Evolutionary conservation across 1,140 invertebrate species (phyloP).

Genomic region (Harlomillsia oculata): DNA sequence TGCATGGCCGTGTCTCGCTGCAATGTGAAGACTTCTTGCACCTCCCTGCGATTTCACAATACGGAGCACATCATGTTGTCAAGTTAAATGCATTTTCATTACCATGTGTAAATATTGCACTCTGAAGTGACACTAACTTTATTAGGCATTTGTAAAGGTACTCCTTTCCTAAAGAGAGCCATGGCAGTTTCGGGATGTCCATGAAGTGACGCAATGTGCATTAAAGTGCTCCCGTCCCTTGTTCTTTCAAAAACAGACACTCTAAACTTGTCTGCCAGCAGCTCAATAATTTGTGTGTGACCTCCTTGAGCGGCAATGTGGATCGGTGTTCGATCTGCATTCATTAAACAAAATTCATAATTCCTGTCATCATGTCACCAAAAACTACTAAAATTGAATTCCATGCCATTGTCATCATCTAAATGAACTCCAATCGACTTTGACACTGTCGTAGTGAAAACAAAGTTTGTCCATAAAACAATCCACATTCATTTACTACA

Average conservation of each 20-base stretch:
- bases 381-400: too few species aligned
- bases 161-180: constrained; percentile 95
- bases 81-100: neutral
- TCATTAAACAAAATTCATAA: neutral
- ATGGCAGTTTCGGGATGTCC: constrained; percentile 97
- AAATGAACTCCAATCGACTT: too few species aligned
- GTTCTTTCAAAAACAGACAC: constrained; percentile 87
- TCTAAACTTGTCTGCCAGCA: constrained; percentile 94
- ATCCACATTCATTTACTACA: too few species aligned
- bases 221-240: constrained; percentile 93
- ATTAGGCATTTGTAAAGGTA: constrained; percentile 99
- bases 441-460: neutral
- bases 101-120: neutral
- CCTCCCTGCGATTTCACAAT: constrained; percentile 53
- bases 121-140: constrained; percentile 49
- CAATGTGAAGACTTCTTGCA: constrained; percentile 83
- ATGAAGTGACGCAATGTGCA: constrained; percentile 93
- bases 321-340: constrained; percentile 31
- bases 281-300: constrained; percentile 86
- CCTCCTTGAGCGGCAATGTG: constrained; percentile 95
- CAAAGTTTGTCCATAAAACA: too few species aligned
- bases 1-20: constrained; percentile 84
- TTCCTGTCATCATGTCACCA: neutral
- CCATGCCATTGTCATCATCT: too few species aligned
- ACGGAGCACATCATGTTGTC: neutral